Evolutionary conservation across 2,888 invertebrate genomes (phyloP), one percentile per base, ranked within the genome.

Genomic region (Andrena camellia): DNA sequence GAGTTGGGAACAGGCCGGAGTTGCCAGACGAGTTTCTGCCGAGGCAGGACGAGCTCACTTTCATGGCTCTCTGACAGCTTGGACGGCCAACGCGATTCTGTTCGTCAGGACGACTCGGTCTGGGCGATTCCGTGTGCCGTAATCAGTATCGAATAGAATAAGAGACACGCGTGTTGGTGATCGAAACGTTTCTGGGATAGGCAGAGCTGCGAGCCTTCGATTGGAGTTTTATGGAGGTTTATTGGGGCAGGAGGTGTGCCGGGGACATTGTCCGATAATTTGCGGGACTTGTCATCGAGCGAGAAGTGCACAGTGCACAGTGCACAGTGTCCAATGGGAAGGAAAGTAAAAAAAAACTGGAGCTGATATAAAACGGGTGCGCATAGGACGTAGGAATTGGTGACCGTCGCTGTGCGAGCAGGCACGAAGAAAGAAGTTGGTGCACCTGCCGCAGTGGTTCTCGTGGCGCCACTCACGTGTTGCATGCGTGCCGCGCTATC

Each of bases 401-500:
- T 69, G 84, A 81, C 73, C 78, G 68, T 63, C 50, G 69, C 64
- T 60, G 52, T 64, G 62, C 67, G 57, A 77, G 73, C 79, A 31
- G 68, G 63, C 75, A 59, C 57, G 73, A 81, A 86, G 83, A 76
- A 80, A 85, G 87, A 89, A 92, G 92, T 93, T 93, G 78, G 90
- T 90, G 91, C 94, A 93, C 94, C 94, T 94, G 94, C 94, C 94
- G 91, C 91, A 86, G 86, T 87, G 87, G 89, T 90, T 90, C 88
- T 86, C 86, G 91, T 76, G 92, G 93, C 94, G 93, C 93, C 92
- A 92, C 90, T 93, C 93, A 93, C 93, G 91, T 93, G 94, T 93
- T 93, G 93, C 92, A 93, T 92, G 92, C 90, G 90, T 92, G 91
- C 92, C 82, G 73, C 88, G 92, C 91, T 91, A 95, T 95, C 95